Evolutionary conservation across 2,797 vertebrate genomes (phyloP).

Genomic region (Microctenopoma steveboyesi): DNA sequence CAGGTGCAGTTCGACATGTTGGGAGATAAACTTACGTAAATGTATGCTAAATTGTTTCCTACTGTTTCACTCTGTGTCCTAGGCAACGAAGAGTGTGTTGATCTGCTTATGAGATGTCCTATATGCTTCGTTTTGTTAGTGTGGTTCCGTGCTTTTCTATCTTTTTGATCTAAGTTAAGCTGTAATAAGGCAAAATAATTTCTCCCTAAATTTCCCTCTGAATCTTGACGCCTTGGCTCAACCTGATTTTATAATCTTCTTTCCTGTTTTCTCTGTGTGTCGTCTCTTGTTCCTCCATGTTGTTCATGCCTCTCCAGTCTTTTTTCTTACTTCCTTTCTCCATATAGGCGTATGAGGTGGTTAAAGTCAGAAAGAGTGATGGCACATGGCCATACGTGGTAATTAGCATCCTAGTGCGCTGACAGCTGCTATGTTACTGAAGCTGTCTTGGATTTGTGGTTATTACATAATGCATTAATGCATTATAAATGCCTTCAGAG

Average conservation of each 20-base stretch:
- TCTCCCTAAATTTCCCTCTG: too few relatives aligned
- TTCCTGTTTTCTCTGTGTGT: conserved; percentile 20
- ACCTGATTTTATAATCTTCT: conserved; percentile 40
- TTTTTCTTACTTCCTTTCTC: conserved; percentile 13
- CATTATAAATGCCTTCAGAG: conserved; percentile 61
- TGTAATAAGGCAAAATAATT: too few relatives aligned
- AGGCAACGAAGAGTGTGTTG: conserved; percentile 33
- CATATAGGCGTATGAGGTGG: conserved; percentile 43
- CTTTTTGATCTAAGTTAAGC: too few relatives aligned
- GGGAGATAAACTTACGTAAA: neutral
- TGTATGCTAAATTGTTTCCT: neutral
- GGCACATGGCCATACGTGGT: conserved; percentile 60
- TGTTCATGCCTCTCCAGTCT: conserved; percentile 29
- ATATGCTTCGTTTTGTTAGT: neutral
- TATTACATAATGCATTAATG: conserved; percentile 70
- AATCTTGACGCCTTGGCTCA: conserved; percentile 23
- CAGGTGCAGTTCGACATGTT: neutral
- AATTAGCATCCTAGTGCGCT: conserved; percentile 75
- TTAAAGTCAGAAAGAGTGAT: conserved; percentile 59
- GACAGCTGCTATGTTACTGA: conserved; percentile 73
- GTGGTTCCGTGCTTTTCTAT: too few relatives aligned
- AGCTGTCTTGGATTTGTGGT: conserved; percentile 64
- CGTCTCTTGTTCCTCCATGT: conserved; percentile 38
- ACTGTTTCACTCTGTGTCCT: neutral
- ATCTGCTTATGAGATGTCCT: conserved; percentile 35